Base-by-base conservation (phyloP, 2,888 invertebrate species). In the Chydorus sphaericus region DNA sequence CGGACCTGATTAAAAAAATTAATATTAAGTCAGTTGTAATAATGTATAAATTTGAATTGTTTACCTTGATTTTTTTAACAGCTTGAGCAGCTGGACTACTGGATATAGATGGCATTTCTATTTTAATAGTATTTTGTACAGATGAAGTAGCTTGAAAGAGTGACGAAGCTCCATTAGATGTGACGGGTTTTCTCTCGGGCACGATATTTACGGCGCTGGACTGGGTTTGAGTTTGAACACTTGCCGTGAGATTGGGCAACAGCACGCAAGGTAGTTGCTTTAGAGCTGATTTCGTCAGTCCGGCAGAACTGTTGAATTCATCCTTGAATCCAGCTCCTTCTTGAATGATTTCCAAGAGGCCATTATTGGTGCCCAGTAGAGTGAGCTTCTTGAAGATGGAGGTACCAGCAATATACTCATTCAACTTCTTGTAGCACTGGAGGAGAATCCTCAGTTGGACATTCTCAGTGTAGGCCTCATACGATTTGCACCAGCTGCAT, bases 401-500 rank as follows among this genome's bases (percentile, higher is more conserved):
- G 2, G 85, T 82, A 57, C 78, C 80, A 64, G 82, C 79, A 64
- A 92, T 76, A 70, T 86, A 87, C 66, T 83, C 80, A 73, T 92
- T 92, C 59, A 92, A 75, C 66, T 86, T 85, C 70, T 87, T 87
- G 68, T 90, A 92, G 71, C 91, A 90, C 69, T 87, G 83, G 57
- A 92, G 71, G 44, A 91, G 74, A 63, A 87, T 82, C 54, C 85
- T 77, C 64, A 91, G 72, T 63, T 85, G 82, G 60, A 81, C 80
- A 69, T 90, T 90, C 69, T 89, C 88, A 54, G 78, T 76, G 69
- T 90, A 91, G 60, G 81, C 80, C 37, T 80, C 80, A 65, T 85
- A 86, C 65, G 88, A 85, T 69, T 83, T 84, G 69, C 92, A 92
- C 79, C 83, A 84, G 62, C 79, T 75, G 69, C 92, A 92, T 0